Evolutionary conservation across 2,888 invertebrate genomes (phyloP).

Genomic region (Piscicola geometra): DNA sequence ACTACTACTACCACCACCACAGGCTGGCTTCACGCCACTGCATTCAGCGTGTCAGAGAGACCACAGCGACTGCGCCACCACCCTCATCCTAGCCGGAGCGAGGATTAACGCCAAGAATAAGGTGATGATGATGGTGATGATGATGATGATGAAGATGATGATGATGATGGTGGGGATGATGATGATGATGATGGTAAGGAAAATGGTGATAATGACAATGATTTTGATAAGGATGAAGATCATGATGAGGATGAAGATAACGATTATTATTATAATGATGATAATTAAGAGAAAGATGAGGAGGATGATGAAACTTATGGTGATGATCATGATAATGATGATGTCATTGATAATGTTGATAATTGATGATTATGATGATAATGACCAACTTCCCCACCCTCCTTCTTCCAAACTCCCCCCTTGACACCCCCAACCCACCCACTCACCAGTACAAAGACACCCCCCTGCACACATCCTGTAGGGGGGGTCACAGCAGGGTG

Average conservation of each 20-base stretch:
- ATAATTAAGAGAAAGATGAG: too few relatives aligned
- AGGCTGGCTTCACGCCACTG: conserved; percentile 84
- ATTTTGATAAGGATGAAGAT: too few relatives aligned
- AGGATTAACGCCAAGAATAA: conserved; percentile 85
- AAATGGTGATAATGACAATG: too few relatives aligned
- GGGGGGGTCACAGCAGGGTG: conserved; percentile 93
- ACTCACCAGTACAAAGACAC: conserved; percentile 80
- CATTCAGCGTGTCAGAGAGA: conserved; percentile 93
- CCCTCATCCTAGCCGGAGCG: conserved; percentile 78
- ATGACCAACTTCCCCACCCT: too few relatives aligned
- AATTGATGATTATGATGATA: too few relatives aligned
- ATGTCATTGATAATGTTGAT: neutral
- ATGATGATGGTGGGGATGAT: too few relatives aligned
- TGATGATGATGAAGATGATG: too few relatives aligned
- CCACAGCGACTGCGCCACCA: conserved; percentile 87
- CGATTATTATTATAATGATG: too few relatives aligned
- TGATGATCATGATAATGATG: neutral
- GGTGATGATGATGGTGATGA: too few relatives aligned
- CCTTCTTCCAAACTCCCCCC: neutral
- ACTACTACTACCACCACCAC: neutral
- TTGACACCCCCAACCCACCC: neutral
- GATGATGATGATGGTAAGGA: too few relatives aligned
- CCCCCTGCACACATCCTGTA: conserved; percentile 84
- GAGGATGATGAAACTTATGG: too few relatives aligned
- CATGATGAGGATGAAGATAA: too few relatives aligned